These are phyloP conservation scores for Carlito syrichta DNA, from an alignment of 2,113 vertebrate species.

Conservation along the genomic window DNA sequence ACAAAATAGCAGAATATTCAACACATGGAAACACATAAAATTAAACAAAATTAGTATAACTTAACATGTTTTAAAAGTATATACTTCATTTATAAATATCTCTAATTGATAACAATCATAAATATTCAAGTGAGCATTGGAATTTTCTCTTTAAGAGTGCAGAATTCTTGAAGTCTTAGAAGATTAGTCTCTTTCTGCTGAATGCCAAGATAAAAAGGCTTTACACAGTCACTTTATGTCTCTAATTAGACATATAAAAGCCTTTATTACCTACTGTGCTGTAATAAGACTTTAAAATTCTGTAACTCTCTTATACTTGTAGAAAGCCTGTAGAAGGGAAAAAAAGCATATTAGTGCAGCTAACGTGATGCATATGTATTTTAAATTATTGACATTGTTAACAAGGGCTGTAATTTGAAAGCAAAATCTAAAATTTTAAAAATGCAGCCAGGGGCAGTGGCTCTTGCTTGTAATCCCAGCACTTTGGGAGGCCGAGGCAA, in stretches of 20 bases:
- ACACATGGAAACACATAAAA: slow-evolving; percentile 67
- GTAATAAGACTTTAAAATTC: slow-evolving; percentile 91
- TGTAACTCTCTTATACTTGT: slow-evolving; percentile 95
- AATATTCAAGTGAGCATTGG: slow-evolving; percentile 85
- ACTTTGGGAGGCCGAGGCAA: no score
- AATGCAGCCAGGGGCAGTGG: no score
- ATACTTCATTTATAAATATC: slow-evolving; percentile 84
- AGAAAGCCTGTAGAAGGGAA: slow-evolving; percentile 87
- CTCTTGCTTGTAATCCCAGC: no score
- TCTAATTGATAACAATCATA: slow-evolving; percentile 79
- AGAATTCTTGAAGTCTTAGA: slow-evolving; percentile 78
- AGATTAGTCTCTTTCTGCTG: slow-evolving; percentile 77
- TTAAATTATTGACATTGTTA: neutral
- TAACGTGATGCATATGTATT: neutral
- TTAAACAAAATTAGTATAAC: slow-evolving; percentile 78
- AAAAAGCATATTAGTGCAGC: slow-evolving; percentile 11
- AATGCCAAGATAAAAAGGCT: slow-evolving; percentile 70
- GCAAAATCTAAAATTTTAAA: slow-evolving; percentile 9
- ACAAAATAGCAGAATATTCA: slow-evolving; percentile 41
- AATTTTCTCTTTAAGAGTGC: slow-evolving; percentile 78
- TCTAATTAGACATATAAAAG: slow-evolving; percentile 70
- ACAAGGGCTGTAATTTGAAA: neutral
- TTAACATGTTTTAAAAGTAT: slow-evolving; percentile 83
- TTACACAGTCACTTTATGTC: slow-evolving; percentile 67
- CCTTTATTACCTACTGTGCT: slow-evolving; percentile 91